Conservation (phyloP, 2,888 invertebrate genomes). For the Apodemia hepburni region DNA sequence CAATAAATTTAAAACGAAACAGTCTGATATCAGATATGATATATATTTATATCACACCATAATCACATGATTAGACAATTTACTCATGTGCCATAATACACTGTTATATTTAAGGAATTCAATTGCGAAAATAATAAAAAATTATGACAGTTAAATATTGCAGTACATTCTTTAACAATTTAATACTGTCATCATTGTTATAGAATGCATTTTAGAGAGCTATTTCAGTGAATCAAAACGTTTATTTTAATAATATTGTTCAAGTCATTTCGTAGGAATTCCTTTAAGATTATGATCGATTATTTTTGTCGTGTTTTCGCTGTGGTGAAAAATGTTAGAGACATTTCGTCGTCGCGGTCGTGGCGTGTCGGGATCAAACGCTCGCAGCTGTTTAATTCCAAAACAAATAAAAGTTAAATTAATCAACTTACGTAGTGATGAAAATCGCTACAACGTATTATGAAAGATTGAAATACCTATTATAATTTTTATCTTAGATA, state of each 20-base stretch:
- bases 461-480: not conserved
- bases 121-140: not conserved
- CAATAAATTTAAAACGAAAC: too few relatives aligned
- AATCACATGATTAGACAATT: too few relatives aligned
- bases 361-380: slow-evolving; percentile 74
- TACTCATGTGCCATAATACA: too few relatives aligned
- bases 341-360: slow-evolving; percentile 61
- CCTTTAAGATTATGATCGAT: slow-evolving; percentile 69
- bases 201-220: slow-evolving; percentile 17
- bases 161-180: not conserved
- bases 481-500: too few relatives aligned
- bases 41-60: too few relatives aligned
- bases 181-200: slow-evolving; percentile 11
- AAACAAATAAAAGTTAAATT: slow-evolving; percentile 75
- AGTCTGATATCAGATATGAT: too few relatives aligned
- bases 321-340: slow-evolving; percentile 62
- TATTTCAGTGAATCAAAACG: slow-evolving; percentile 23
- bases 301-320: slow-evolving; percentile 68
- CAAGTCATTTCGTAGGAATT: slow-evolving; percentile 54
- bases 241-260: slow-evolving; percentile 42
- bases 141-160: not conserved
- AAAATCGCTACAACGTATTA: slow-evolving; percentile 34
- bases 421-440: slow-evolving; percentile 67
- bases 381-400: slow-evolving; percentile 65
- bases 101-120: not conserved